phyloP scores from a whole-genome alignment of 1,140 invertebrate species.

The Nephila pilipes region DNA sequence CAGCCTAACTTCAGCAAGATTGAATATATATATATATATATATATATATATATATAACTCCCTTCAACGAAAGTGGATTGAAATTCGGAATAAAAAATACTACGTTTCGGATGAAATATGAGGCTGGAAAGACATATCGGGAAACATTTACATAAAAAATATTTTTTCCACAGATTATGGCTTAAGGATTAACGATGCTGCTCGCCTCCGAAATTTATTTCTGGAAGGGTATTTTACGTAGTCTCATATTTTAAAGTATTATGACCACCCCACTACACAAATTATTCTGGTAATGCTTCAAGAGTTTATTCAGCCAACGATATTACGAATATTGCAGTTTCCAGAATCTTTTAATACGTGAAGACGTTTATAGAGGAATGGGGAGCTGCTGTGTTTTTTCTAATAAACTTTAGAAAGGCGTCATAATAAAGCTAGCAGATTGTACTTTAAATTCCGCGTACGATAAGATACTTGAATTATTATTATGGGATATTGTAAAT shows the following conservation, averaged over 20 bases:
- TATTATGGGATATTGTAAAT: too few species aligned
- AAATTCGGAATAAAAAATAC: slow-evolving; percentile 8
- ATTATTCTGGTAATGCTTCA: neutral
- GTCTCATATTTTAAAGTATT: neutral
- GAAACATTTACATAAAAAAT: slow-evolving; percentile 16
- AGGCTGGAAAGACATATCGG: slow-evolving; percentile 4
- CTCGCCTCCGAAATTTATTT: neutral
- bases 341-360: neutral
- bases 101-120: slow-evolving; percentile 26
- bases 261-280: neutral
- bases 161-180: neutral
- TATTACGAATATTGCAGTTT: neutral
- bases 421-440: too few species aligned
- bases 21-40: neutral
- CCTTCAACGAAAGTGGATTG: slow-evolving; percentile 1
- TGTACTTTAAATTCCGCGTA: too few species aligned
- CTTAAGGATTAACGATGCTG: neutral
- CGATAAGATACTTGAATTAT: too few species aligned
- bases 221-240: neutral
- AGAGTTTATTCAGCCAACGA: neutral
- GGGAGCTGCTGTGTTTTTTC: neutral
- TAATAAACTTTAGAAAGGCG: neutral
- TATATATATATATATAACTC: neutral
- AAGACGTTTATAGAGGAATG: neutral
- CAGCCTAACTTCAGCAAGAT: neutral